Evolutionary conservation across 2,888 invertebrate genomes (phyloP).

Genomic region (Mallateleia sp.): DNA sequence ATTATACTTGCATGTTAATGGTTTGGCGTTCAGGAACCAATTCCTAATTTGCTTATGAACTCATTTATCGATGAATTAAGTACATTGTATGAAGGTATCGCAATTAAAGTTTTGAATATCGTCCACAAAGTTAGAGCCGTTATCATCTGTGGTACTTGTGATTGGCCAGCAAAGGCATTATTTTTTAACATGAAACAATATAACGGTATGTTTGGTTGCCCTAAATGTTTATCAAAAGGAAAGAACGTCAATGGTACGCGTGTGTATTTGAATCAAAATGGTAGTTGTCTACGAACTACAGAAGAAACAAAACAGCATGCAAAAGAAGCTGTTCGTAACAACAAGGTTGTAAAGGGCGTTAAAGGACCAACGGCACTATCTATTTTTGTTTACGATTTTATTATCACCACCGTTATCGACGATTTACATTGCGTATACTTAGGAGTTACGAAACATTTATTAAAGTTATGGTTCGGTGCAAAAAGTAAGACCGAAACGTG

Average conservation of each 20-base stretch:
- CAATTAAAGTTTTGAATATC: neutral
- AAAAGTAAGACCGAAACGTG: neutral
- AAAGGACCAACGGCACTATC: conserved; percentile 17
- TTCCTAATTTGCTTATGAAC: neutral
- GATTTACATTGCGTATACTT: conserved; percentile 7
- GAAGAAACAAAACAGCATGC: neutral
- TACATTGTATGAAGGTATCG: conserved; percentile 1
- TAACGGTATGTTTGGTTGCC: conserved; percentile 27
- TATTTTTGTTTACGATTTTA: conserved; percentile 16
- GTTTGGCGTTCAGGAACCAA: neutral
- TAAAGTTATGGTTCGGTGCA: neutral
- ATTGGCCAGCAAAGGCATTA: conserved; percentile 34
- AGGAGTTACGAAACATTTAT: conserved; percentile 5
- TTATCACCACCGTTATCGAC: conserved; percentile 24
- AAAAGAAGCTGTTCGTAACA: neutral
- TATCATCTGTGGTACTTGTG: conserved; percentile 44
- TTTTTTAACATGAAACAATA: neutral
- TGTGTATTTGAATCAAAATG: neutral
- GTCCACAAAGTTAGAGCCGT: neutral
- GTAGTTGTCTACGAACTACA: neutral
- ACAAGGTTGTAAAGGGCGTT: neutral
- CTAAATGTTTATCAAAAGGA: conserved; percentile 15
- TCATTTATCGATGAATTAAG: conserved; percentile 12
- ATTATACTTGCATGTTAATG: no score
- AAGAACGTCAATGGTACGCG: neutral